These are phyloP conservation scores for Drosophila triauraria DNA, from an alignment of 1,140 invertebrate species.

Conservation along the genomic window DNA sequence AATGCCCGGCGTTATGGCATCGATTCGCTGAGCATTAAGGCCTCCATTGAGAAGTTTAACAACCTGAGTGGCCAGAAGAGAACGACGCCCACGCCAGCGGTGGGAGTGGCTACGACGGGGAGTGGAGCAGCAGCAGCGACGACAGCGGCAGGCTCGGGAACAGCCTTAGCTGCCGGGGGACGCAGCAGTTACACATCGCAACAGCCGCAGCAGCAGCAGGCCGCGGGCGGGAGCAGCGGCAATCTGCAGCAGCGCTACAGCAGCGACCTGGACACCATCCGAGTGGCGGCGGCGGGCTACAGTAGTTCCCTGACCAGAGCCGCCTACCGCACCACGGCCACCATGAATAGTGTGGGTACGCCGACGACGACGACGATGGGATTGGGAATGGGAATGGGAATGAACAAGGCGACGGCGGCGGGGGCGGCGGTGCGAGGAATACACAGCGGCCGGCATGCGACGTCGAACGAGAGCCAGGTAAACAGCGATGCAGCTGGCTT, in stretches of 20 bases:
- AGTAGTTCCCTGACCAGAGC: slow-evolving; percentile 75
- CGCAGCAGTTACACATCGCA: slow-evolving; percentile 2
- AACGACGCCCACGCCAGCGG: background rate
- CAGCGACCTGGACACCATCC: slow-evolving; percentile 64
- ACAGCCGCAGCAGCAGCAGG: background rate
- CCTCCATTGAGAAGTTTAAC: slow-evolving; percentile 83
- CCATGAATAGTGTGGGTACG: slow-evolving; percentile 17
- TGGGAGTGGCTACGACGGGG: background rate
- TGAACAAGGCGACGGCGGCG: slow-evolving; percentile 24
- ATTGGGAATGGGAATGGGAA: background rate
- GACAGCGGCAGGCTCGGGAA: too few relatives aligned
- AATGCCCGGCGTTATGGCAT: slow-evolving; percentile 65
- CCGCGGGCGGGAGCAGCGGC: slow-evolving; percentile 58
- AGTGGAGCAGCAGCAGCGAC: background rate
- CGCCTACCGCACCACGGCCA: slow-evolving; percentile 54
- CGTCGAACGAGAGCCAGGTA: slow-evolving; percentile 23
- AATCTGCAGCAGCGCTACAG: slow-evolving; percentile 78
- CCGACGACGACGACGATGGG: background rate
- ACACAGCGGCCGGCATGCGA: slow-evolving; percentile 4
- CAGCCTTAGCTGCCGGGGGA: background rate
- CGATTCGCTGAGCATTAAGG: slow-evolving; percentile 78
- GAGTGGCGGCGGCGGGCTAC: slow-evolving; percentile 59
- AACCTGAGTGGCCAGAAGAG: slow-evolving; percentile 74
- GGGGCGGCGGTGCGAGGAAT: slow-evolving; percentile 2
- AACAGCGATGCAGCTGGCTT: slow-evolving; percentile 16